These are phyloP conservation scores for Apis dorsata DNA, from an alignment of 1,140 invertebrate species.

Conservation along the genomic window DNA sequence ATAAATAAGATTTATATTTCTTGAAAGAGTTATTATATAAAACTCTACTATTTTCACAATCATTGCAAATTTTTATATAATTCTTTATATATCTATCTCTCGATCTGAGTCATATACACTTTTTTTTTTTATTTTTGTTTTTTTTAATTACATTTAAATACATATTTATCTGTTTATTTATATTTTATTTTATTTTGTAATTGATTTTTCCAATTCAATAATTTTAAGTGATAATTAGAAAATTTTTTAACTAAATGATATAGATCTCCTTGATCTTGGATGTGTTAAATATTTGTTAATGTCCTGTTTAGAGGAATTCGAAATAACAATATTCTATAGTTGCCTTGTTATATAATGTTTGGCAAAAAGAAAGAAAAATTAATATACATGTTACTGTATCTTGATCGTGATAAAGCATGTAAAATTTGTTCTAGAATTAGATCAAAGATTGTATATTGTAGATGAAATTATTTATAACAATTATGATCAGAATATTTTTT, in stretches of 20 bases:
- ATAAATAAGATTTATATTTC: too few species aligned
- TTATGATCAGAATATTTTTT: constrained; percentile 37
- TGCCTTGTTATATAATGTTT: constrained; percentile 49
- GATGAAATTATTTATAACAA: constrained; percentile 42
- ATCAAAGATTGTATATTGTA: constrained; percentile 57
- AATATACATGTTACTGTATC: constrained; percentile 54
- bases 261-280: neutral
- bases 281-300: constrained; percentile 45
- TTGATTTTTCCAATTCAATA: too few species aligned
- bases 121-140: too few species aligned
- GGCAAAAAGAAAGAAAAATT: constrained; percentile 47
- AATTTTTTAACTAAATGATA: neutral
- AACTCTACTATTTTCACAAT: too few species aligned
- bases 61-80: too few species aligned
- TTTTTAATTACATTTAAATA: too few species aligned
- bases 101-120: too few species aligned
- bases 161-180: too few species aligned
- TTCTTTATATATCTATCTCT: too few species aligned
- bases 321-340: constrained; percentile 39
- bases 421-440: constrained; percentile 50
- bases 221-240: too few species aligned
- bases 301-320: constrained; percentile 19
- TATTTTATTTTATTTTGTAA: too few species aligned
- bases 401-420: constrained; percentile 49
- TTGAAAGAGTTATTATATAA: too few species aligned